phyloP scores from a whole-genome alignment of 2,888 invertebrate species.

The Philereme vetulata region DNA sequence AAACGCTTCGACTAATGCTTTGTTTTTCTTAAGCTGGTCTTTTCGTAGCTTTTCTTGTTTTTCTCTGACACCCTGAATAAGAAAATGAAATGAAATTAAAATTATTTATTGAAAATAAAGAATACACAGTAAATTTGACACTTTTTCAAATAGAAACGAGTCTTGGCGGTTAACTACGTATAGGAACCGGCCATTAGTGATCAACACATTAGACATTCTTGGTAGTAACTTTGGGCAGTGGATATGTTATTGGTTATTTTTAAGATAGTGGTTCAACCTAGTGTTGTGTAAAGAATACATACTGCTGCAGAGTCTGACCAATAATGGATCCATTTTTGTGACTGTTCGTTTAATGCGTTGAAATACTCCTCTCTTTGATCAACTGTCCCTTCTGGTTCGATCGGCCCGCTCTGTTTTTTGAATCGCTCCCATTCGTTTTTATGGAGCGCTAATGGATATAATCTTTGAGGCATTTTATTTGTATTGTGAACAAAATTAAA shows the following conservation, averaged over 20 bases:
- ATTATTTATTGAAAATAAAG: too few species aligned
- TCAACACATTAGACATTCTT: too few species aligned
- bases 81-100: not conserved
- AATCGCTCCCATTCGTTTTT: conserved; percentile 60
- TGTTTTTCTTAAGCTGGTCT: conserved; percentile 41
- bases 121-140: too few species aligned
- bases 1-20: conserved; percentile 41
- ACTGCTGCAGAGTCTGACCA: conserved; percentile 63
- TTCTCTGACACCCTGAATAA: conserved; percentile 47
- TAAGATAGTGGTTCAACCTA: too few species aligned
- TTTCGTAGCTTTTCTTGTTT: conserved; percentile 43
- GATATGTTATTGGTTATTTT: too few species aligned
- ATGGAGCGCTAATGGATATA: conserved; percentile 44
- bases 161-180: too few species aligned
- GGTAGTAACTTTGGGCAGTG: too few species aligned
- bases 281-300: conserved; percentile 11
- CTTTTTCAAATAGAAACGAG: too few species aligned
- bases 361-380: conserved; percentile 45
- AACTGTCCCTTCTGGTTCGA: conserved; percentile 18
- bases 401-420: conserved; percentile 40
- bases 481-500: not conserved
- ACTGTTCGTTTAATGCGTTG: conserved; percentile 51
- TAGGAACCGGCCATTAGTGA: too few species aligned
- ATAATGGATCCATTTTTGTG: conserved; percentile 54
- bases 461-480: conserved; percentile 27